A percentile compares a stretch with the other conserved stretches of the same genome.
Conservation (phyloP, 2,797 vertebrate species). For the Ctenopoma kingsleyae region DNA sequence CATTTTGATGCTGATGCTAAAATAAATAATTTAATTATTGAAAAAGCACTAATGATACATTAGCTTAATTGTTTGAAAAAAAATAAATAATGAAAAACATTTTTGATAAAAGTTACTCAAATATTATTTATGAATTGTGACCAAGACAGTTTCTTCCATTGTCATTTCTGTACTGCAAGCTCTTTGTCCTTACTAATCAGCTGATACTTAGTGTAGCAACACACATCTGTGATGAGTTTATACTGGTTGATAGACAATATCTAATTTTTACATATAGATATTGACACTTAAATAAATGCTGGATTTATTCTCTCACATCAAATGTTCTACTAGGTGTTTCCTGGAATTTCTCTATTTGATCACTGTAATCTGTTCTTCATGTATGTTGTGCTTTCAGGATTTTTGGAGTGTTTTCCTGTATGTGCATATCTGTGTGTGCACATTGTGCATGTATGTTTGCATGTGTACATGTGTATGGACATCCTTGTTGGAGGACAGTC, state of each 20-base stretch:
- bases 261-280: background rate
- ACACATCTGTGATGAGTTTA: background rate
- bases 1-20: background rate
- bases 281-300: background rate
- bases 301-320: background rate
- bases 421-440: slow-evolving; percentile 19
- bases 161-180: background rate
- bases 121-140: background rate
- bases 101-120: background rate
- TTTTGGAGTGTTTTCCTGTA: slow-evolving; percentile 8
- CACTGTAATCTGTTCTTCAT: background rate
- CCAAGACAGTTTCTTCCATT: background rate
- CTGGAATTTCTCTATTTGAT: background rate
- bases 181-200: background rate
- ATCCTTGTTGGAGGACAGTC: slow-evolving; percentile 68
- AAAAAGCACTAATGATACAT: background rate
- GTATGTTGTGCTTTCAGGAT: background rate
- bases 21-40: background rate
- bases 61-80: background rate
- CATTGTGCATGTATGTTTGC: slow-evolving; percentile 16
- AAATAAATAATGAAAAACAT: too few species aligned
- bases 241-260: too few species aligned
- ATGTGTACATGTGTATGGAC: slow-evolving; percentile 33
- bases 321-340: too few species aligned
- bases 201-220: background rate